Conservation (phyloP, 2,797 vertebrate species). For the Synaphobranchus kaupii region DNA sequence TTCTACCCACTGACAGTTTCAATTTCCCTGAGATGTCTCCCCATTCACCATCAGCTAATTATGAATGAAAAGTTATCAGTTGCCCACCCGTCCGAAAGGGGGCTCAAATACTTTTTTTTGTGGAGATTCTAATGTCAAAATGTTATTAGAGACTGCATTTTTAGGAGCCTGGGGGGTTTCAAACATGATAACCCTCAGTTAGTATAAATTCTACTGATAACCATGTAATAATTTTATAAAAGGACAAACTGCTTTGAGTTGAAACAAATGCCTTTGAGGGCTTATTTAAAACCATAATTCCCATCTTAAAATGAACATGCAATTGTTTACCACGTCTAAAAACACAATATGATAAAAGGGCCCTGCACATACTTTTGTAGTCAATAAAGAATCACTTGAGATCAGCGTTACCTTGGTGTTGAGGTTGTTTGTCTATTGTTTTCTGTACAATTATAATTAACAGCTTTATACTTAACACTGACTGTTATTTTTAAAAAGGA, state of each 20-base stretch:
- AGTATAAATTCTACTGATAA: conserved; percentile 84
- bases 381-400: neutral
- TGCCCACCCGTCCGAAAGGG: conserved; percentile 70
- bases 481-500: neutral
- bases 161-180: conserved; percentile 67
- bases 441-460: conserved; percentile 2
- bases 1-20: conserved; percentile 99
- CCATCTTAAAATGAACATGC: conserved; percentile 14
- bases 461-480: conserved; percentile 23
- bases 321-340: conserved; percentile 26
- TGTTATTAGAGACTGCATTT: conserved; percentile 88
- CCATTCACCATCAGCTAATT: conserved; percentile 95
- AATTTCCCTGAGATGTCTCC: conserved; percentile 97
- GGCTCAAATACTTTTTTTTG: conserved; percentile 87
- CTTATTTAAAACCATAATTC: conserved; percentile 51
- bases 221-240: conserved; percentile 77
- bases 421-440: neutral
- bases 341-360: neutral
- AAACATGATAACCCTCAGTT: conserved; percentile 77
- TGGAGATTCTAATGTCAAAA: conserved; percentile 96
- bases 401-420: neutral
- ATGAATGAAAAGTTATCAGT: conserved; percentile 99
- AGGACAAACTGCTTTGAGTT: conserved; percentile 65
- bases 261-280: conserved; percentile 63
- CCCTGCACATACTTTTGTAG: neutral